A percentile compares a stretch with the other conserved stretches of the same genome.
phyloP scores from a whole-genome alignment of 35 echinoderm and acorn worm species.

The Acanthaster planci region DNA sequence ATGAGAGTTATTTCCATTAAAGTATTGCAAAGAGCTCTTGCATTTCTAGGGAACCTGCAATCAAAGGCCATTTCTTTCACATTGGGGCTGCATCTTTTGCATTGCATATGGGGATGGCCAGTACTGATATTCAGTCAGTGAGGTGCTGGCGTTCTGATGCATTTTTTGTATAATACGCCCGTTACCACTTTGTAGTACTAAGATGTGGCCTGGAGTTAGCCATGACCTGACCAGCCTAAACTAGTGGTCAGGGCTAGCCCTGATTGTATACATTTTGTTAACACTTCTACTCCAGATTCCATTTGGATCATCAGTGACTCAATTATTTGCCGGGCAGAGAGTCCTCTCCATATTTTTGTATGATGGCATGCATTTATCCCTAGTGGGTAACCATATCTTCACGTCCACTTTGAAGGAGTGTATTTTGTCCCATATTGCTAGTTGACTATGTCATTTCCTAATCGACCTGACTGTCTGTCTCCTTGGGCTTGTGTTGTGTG shows the following conservation, averaged over 20 bases:
- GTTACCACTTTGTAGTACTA: too few species aligned
- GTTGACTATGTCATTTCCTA: too few species aligned
- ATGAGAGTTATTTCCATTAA: too few species aligned
- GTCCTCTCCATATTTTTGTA: background rate
- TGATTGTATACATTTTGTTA: too few species aligned
- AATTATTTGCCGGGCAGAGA: background rate
- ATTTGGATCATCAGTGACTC: constrained; percentile 9
- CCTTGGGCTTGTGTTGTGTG: too few species aligned
- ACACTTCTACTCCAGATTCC: too few species aligned
- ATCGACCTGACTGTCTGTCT: too few species aligned
- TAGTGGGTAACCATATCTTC: background rate
- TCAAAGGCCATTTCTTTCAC: constrained; percentile 2
- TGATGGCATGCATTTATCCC: background rate
- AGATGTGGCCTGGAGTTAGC: too few species aligned
- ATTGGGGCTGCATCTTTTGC: constrained; percentile 31
- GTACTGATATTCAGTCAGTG: background rate
- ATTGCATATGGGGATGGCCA: background rate
- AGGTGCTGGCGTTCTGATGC: constrained; percentile 28
- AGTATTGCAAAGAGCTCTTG: background rate
- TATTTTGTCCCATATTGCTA: background rate
- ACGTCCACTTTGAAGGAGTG: background rate
- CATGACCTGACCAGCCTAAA: too few species aligned
- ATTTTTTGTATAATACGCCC: background rate
- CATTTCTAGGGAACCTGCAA: background rate
- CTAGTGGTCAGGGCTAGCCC: too few species aligned